These are phyloP conservation scores for Numida meleagris DNA, from an alignment of 2,113 vertebrate species.

Conservation along the genomic window DNA sequence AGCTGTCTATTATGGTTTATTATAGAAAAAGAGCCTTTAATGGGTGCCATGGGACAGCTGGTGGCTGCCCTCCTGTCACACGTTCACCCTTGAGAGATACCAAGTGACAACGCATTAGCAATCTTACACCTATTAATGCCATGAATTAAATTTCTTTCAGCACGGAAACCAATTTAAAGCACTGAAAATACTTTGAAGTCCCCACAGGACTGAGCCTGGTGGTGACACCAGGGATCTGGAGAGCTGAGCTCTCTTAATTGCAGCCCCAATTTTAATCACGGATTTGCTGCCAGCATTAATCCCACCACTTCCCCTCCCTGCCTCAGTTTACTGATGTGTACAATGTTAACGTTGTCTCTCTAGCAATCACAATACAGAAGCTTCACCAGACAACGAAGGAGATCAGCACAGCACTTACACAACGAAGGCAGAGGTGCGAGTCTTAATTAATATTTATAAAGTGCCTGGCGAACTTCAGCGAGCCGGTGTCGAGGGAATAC, in stretches of 20 bases:
- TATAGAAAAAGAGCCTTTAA: neutral
- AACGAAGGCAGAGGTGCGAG: neutral
- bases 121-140: neutral
- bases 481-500: neutral
- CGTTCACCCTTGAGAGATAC: neutral
- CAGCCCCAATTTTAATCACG: neutral
- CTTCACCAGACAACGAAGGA: neutral
- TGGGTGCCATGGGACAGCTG: neutral
- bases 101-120: neutral
- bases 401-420: neutral
- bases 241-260: neutral
- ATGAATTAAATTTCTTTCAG: neutral
- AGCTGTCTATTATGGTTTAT: neutral
- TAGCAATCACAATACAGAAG: neutral
- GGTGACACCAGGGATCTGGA: neutral
- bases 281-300: neutral
- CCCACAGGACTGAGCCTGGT: neutral
- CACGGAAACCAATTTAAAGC: neutral
- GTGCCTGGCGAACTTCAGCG: conserved; percentile 1
- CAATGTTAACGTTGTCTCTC: neutral
- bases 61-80: neutral
- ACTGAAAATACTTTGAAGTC: neutral
- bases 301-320: neutral
- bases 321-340: conserved; percentile 1
- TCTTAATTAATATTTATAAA: conserved; percentile 50